These are phyloP conservation scores for Drosophila takahashii DNA, from an alignment of 1,140 invertebrate genomes.

Conservation along the genomic window DNA sequence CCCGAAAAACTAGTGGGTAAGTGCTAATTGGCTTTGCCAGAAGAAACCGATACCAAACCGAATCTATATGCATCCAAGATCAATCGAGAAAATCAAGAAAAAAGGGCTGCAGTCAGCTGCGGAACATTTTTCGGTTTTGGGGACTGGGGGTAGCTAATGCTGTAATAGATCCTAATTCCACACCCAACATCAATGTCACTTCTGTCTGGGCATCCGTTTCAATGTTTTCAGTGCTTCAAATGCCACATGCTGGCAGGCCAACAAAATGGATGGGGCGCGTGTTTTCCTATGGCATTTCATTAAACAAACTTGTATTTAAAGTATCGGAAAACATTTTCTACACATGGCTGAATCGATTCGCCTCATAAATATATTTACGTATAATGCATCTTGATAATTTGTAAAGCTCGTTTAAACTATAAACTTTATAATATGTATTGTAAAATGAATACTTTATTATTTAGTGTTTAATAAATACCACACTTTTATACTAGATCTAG, in stretches of 20 bases:
- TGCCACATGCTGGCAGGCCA: conserved; percentile 6
- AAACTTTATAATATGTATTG: no score
- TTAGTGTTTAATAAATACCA: no score
- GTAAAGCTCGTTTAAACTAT: no score
- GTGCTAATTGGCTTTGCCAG: conserved; percentile 73
- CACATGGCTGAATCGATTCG: not conserved
- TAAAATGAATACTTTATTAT: no score
- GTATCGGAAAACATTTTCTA: conserved; percentile 1
- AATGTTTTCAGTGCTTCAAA: not conserved
- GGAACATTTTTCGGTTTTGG: not conserved
- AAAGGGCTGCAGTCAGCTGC: conserved; percentile 61
- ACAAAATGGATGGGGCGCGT: no score
- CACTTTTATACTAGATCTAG: no score
- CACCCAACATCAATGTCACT: conserved; percentile 31
- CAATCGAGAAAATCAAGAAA: not conserved
- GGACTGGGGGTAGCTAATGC: conserved; percentile 2
- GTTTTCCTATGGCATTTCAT: not conserved
- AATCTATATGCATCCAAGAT: conserved; percentile 8
- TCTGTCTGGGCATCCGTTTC: conserved; percentile 23
- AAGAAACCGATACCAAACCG: conserved; percentile 28
- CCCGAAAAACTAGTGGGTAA: conserved; percentile 64
- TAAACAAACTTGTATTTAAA: conserved; percentile 1
- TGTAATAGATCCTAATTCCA: conserved; percentile 38
- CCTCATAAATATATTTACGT: not conserved
- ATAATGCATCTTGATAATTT: no score